These are phyloP conservation scores for Torymus auratus DNA, from an alignment of 2,888 invertebrate species.

Conservation along the genomic window DNA sequence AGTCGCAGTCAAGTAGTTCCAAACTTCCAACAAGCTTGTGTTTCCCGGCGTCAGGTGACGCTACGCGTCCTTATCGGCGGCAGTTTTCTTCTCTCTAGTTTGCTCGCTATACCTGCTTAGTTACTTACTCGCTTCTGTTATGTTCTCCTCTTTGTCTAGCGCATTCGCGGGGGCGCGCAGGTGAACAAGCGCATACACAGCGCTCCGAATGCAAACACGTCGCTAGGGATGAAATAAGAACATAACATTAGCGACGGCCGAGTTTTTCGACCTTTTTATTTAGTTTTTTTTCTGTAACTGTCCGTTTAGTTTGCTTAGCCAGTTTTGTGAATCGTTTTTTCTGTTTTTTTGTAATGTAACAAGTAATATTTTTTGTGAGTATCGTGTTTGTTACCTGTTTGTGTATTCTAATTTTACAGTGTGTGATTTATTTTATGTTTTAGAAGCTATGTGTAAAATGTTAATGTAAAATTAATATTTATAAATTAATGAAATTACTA, in stretches of 20 bases:
- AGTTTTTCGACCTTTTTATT: constrained; percentile 27
- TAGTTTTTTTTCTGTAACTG: neutral
- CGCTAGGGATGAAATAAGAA: constrained; percentile 58
- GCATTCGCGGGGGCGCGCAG: neutral
- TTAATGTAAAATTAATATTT: too few species aligned
- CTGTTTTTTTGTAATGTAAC: too few species aligned
- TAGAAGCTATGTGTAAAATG: too few species aligned
- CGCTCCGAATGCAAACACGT: constrained; percentile 33
- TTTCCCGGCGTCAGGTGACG: constrained; percentile 37
- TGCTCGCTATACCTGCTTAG: neutral
- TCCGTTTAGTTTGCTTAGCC: neutral
- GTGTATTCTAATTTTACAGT: too few species aligned
- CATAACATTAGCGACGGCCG: constrained; percentile 54
- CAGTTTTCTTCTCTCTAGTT: neutral
- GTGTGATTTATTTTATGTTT: too few species aligned
- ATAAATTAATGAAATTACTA: too few species aligned
- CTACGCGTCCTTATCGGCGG: neutral
- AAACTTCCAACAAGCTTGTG: neutral
- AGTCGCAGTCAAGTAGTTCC: too few species aligned
- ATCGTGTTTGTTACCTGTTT: too few species aligned
- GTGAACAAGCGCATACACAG: neutral
- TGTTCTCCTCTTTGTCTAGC: constrained; percentile 1
- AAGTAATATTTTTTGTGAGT: too few species aligned
- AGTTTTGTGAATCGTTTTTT: too few species aligned
- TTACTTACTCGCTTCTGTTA: too few species aligned